Conservation (phyloP, 2,113 vertebrate species). For the Panthera leo region DNA sequence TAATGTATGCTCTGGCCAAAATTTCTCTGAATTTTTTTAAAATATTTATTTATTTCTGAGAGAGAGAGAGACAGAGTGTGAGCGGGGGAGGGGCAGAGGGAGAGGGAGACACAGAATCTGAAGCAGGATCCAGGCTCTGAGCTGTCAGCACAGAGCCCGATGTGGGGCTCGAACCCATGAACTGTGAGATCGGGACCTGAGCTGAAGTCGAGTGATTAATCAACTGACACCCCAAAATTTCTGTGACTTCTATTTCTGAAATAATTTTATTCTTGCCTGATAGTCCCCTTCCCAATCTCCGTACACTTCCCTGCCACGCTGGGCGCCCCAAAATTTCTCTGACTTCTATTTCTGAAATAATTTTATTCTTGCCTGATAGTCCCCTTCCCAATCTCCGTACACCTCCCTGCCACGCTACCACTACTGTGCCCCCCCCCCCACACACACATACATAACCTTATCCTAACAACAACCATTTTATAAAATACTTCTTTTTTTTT, state of each 20-base stretch:
- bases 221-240: not conserved
- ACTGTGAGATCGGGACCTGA: no score
- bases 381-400: not conserved
- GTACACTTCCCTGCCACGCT: not conserved
- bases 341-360: not conserved
- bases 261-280: not conserved
- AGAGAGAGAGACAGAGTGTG: no score
- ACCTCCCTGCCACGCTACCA: not conserved
- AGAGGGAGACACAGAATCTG: no score
- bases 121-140: no score
- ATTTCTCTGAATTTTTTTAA: not conserved
- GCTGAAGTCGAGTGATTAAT: no score
- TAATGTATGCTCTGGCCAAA: not conserved
- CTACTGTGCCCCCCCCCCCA: not conserved
- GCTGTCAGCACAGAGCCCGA: no score
- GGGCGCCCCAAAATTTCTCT: not conserved
- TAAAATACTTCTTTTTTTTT: not conserved
- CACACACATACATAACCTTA: not conserved
- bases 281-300: not conserved
- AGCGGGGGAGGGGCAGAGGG: no score
- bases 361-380: not conserved
- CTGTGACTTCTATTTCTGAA: not conserved
- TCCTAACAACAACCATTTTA: not conserved
- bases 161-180: no score
- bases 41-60: no score